A percentile compares a stretch with the other conserved stretches of the same genome.
phyloP scores from a whole-genome alignment of 2,797 vertebrate species.

The Cyprinodon diabolis region DNA sequence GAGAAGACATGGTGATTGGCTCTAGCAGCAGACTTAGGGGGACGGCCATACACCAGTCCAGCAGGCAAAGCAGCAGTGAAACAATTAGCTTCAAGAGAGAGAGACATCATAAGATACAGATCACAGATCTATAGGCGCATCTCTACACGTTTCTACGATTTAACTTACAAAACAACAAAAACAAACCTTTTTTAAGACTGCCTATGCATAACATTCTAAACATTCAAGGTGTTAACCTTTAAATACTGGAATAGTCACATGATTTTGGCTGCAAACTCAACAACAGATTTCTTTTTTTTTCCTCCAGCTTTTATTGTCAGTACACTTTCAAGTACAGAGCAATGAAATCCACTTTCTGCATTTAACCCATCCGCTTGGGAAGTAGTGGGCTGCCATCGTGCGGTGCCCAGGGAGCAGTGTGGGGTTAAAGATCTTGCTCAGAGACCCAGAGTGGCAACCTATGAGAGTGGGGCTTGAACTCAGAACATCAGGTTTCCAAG shows the following conservation, averaged over 20 bases:
- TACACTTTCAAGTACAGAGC: too few relatives aligned
- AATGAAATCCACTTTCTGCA: too few relatives aligned
- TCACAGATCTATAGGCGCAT: neutral
- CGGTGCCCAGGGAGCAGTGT: too few relatives aligned
- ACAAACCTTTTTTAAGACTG: neutral
- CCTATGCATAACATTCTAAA: neutral
- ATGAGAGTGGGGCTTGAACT: too few relatives aligned
- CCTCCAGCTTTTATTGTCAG: too few relatives aligned
- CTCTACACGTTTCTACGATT: neutral
- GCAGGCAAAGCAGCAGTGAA: conserved; percentile 91
- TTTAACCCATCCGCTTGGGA: too few relatives aligned
- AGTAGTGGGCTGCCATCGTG: too few relatives aligned
- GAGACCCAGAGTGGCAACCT: too few relatives aligned
- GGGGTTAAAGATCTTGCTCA: too few relatives aligned
- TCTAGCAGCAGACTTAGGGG: conserved; percentile 89
- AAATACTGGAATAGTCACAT: neutral
- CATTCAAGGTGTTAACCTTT: neutral
- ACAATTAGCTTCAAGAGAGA: conserved; percentile 88
- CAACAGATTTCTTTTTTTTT: neutral
- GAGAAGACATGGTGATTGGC: conserved; percentile 83
- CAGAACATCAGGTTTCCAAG: too few relatives aligned
- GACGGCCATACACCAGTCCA: conserved; percentile 98
- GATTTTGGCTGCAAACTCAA: neutral
- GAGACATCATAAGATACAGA: conserved; percentile 1
- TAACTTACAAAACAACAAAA: neutral